Percentiles rank a stretch among this genome's conserved stretches.
phyloP scores from a whole-genome alignment of 2,797 vertebrate species.

The Sebastolobus altivelis region DNA sequence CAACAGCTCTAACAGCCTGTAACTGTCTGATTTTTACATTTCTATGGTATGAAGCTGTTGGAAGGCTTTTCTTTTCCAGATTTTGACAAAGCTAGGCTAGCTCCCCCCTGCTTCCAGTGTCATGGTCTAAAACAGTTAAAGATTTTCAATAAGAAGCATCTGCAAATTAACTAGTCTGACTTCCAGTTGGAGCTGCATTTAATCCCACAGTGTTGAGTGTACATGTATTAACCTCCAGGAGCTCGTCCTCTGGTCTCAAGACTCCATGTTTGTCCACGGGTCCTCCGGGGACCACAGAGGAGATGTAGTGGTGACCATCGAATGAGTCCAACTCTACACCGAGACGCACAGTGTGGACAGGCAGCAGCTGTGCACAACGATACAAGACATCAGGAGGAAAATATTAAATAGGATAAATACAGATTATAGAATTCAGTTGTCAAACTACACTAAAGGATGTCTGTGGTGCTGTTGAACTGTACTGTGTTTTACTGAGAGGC shows the following conservation, averaged over 20 bases:
- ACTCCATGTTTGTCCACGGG: conserved; percentile 88
- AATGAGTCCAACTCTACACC: conserved; percentile 96
- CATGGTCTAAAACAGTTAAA: no score
- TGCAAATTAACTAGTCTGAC: neutral
- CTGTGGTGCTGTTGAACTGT: neutral
- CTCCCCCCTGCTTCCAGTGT: no score
- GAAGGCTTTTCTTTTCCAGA: no score
- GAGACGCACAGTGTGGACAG: conserved; percentile 93
- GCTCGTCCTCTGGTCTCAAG: conserved; percentile 93
- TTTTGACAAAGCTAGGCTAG: no score
- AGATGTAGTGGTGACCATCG: conserved; percentile 96
- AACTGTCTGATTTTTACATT: no score
- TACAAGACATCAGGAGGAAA: neutral
- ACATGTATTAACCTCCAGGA: conserved; percentile 89
- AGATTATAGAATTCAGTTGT: neutral
- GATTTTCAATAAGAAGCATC: no score
- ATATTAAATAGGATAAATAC: neutral
- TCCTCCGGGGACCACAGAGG: conserved; percentile 91
- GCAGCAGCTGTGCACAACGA: conserved; percentile 85
- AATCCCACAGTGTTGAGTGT: neutral
- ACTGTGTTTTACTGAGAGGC: neutral
- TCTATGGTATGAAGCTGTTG: no score
- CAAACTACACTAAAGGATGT: neutral
- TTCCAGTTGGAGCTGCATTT: neutral
- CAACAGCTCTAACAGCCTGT: no score